Evolutionary conservation across 2,797 vertebrate genomes (phyloP).

Genomic region (Sitta carolinensis): DNA sequence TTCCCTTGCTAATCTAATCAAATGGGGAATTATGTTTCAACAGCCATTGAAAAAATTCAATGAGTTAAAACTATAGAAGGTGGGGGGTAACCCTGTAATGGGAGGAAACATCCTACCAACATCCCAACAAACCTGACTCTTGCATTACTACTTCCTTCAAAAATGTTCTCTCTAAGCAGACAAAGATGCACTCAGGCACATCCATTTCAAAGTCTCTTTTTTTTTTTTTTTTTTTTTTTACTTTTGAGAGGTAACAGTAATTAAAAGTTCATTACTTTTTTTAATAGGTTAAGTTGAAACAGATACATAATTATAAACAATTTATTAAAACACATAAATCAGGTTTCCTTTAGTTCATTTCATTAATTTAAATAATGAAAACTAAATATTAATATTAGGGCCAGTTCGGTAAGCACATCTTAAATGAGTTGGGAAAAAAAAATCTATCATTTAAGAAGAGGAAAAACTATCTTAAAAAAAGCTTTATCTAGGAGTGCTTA

Average conservation of each 20-base stretch:
- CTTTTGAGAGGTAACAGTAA: neutral
- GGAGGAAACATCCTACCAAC: neutral
- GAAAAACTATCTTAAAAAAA: neutral
- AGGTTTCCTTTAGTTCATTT: neutral
- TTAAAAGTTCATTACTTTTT: slow-evolving; percentile 33
- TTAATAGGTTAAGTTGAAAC: neutral
- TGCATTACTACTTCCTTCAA: neutral
- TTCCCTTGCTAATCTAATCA: neutral
- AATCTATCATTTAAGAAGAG: neutral
- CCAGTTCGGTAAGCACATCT: neutral
- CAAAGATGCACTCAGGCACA: neutral
- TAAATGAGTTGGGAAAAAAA: neutral
- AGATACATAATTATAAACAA: neutral
- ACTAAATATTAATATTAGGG: slow-evolving; percentile 26
- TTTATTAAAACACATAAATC: slow-evolving; percentile 18
- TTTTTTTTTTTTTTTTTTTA: neutral
- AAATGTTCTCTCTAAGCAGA: neutral
- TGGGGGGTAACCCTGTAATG: rapidly evolving
- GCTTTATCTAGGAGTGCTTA: neutral
- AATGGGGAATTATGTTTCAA: neutral
- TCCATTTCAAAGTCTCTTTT: neutral
- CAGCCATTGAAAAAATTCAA: neutral
- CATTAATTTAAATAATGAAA: slow-evolving; percentile 34
- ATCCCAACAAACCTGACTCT: neutral
- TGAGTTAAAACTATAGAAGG: neutral